Percentiles rank a stretch among this genome's conserved stretches.
Evolutionary conservation across 2,113 vertebrate species (phyloP).

Genomic region (Oryzias melastigma): DNA sequence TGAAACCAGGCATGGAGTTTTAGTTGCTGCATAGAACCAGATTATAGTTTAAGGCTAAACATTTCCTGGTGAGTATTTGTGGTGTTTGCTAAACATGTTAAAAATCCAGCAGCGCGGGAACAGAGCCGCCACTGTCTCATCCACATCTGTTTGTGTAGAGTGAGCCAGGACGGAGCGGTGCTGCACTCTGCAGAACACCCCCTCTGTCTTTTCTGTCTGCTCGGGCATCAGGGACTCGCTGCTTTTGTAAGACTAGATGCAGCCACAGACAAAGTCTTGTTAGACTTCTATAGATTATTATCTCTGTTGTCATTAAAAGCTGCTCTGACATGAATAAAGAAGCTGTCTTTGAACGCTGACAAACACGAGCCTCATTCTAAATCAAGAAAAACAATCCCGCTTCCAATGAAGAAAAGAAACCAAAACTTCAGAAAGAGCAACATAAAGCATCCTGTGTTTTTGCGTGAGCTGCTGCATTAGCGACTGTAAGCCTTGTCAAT

Average conservation of each 20-base stretch:
- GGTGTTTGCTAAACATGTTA: slow-evolving; percentile 68
- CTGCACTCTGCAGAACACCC: slow-evolving; percentile 38
- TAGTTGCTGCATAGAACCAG: slow-evolving; percentile 37
- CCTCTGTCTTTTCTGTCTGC: slow-evolving; percentile 25
- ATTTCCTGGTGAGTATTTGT: slow-evolving; percentile 32
- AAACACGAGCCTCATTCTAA: no score
- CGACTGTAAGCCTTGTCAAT: slow-evolving; percentile 49
- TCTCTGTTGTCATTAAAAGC: no score
- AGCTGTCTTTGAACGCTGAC: no score
- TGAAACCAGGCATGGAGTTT: slow-evolving; percentile 20
- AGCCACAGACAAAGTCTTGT: slow-evolving; percentile 23
- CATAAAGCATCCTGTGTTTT: slow-evolving; percentile 50
- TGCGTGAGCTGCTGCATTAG: slow-evolving; percentile 62
- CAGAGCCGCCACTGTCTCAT: slow-evolving; percentile 59
- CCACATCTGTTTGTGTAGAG: slow-evolving; percentile 65
- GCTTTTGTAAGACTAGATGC: slow-evolving; percentile 29
- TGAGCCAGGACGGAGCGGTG: slow-evolving; percentile 59
- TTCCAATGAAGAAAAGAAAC: no score
- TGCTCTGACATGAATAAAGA: no score
- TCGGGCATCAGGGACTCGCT: slow-evolving; percentile 9
- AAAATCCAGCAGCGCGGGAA: slow-evolving; percentile 60
- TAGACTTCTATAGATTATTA: background rate
- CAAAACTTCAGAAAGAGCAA: slow-evolving; percentile 1
- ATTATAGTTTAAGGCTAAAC: slow-evolving; percentile 43
- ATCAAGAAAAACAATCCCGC: no score